Conservation (phyloP, 2,113 vertebrate genomes). For the Geococcyx californianus region DNA sequence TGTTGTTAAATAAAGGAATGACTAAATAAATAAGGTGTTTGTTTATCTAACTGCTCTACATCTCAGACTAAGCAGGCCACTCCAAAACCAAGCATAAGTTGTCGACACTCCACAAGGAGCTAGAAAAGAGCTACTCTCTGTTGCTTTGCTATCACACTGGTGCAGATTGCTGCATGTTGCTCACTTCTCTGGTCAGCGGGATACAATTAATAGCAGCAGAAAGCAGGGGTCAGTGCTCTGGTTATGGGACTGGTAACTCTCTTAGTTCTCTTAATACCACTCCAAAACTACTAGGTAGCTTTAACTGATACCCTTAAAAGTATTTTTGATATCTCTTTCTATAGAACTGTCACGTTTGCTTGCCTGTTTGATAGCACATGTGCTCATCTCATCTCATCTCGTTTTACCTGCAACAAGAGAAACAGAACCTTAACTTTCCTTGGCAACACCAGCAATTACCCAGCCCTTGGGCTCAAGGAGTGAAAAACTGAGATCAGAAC, state of each 20-base stretch:
- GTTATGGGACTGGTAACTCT: background rate
- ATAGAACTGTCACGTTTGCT: background rate
- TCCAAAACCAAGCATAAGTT: background rate
- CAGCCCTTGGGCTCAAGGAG: background rate
- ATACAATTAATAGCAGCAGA: background rate
- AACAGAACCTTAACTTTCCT: background rate
- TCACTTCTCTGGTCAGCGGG: background rate
- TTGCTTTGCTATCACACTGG: background rate
- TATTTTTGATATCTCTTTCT: background rate
- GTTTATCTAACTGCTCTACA: background rate
- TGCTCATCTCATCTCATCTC: background rate
- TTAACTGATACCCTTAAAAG: background rate
- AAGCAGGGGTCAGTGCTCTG: background rate
- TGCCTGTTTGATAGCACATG: background rate
- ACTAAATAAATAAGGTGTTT: background rate
- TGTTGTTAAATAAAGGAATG: background rate
- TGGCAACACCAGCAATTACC: background rate
- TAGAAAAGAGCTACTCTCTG: background rate
- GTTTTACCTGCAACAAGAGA: background rate
- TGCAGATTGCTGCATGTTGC: background rate
- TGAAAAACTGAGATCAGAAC: background rate
- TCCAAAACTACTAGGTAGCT: background rate
- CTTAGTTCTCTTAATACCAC: background rate
- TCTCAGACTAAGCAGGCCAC: background rate
- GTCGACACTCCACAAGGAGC: fast-evolving